Base-by-base conservation (phyloP, 1,140 invertebrate genomes). In the Calliphora vicina region DNA sequence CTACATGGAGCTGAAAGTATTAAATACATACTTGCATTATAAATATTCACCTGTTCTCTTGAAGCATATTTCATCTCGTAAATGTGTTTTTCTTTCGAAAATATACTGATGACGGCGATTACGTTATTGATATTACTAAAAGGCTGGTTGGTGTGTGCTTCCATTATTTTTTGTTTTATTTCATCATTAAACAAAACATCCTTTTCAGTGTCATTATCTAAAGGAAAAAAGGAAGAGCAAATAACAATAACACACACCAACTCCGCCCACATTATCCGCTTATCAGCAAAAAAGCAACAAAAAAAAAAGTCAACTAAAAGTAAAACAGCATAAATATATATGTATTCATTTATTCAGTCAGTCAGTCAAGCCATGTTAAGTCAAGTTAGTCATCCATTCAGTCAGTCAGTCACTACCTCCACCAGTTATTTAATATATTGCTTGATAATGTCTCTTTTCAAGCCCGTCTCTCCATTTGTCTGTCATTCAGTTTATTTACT, bases 121-220 rank as follows among this genome's bases (percentile, higher is more conserved):
- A 50, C 17, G 15, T 50, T 50, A 4, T n/a, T 50, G 17, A 50
- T 50, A 50, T 50, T 50, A n/a, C 0, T 50, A 50, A 50, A 35
- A 50, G 45, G 45, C 12, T 50, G 45, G 45, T 12, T 50, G 13
- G 45, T 17, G 1, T 50, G 45, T 50, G n/a, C n/a, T 50, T 50
- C 45, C 45, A 17, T 13, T 67, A 10, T 67, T 78, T 78, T 78
- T 78, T 78, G 29, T 78, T 78, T 20, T 45, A 23, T 78, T 23
- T 6, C 23, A 23, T n/a, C 12, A 57, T 20, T 67, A 67, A 67
- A 67, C 10, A 23, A 67, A 67, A 67, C 61, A 67, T 67, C 61
- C 61, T 67, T 67, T 67, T 67, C 61, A 67, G 35, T 78, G 74
- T 78, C 74, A 78, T 78, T 78, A 78, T 78, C 35, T 43, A 78